These are phyloP conservation scores for Balaenoptera acutorostrata DNA, from an alignment of 2,113 vertebrate species.

Conservation along the genomic window DNA sequence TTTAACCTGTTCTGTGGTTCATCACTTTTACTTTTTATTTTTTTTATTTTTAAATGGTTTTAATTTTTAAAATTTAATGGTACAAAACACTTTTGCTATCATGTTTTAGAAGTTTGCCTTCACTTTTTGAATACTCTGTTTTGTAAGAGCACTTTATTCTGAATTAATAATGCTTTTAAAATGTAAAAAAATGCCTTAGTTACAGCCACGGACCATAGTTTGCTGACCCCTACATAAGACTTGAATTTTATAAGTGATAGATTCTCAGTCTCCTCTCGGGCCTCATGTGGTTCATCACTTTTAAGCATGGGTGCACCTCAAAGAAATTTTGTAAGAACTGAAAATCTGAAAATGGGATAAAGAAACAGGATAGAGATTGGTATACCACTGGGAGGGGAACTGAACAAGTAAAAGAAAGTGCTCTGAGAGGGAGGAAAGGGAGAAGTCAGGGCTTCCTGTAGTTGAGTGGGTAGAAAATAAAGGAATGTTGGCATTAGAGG, in stretches of 20 bases:
- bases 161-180: background rate
- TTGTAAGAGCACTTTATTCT: background rate
- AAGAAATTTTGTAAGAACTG: background rate
- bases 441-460: background rate
- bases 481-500: background rate
- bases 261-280: no score
- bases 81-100: background rate
- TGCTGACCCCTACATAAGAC: background rate
- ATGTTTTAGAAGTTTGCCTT: background rate
- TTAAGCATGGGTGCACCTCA: background rate
- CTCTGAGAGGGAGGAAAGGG: background rate
- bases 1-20: background rate
- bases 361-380: background rate
- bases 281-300: background rate
- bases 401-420: background rate
- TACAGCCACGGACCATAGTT: background rate
- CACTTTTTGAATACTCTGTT: background rate
- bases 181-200: background rate
- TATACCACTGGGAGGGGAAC: background rate
- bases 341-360: constrained; percentile 29
- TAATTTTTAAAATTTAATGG: background rate
- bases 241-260: no score
- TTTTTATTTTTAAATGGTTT: no score
- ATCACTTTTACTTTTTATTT: background rate
- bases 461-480: background rate